Percentiles rank a stretch among this genome's conserved stretches.
Conservation (phyloP, 2,797 vertebrate species). For the Danio choprae region DNA sequence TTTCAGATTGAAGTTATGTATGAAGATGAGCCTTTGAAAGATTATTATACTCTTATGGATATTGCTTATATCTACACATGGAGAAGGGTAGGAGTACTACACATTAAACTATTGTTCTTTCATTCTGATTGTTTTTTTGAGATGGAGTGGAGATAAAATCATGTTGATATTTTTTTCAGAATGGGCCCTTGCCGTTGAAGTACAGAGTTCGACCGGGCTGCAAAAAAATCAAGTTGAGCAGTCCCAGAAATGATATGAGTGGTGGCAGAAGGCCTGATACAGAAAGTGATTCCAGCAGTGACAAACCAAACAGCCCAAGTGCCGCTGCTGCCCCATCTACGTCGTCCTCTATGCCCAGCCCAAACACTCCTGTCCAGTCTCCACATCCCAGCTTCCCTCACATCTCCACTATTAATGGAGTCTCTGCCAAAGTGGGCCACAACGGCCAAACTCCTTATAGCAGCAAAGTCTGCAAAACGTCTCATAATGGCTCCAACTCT, state of each 20-base stretch:
- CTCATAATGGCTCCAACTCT: constrained; percentile 77
- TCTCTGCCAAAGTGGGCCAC: constrained; percentile 71
- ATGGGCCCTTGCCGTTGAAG: constrained; percentile 92
- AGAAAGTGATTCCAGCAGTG: constrained; percentile 94
- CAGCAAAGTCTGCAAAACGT: constrained; percentile 80
- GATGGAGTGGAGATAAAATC: background rate
- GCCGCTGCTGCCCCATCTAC: constrained; percentile 79
- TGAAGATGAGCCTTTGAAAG: constrained; percentile 94
- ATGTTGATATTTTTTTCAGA: constrained; percentile 74
- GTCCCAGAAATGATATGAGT: constrained; percentile 73
- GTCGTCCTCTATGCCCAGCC: constrained; percentile 75
- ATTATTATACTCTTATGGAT: constrained; percentile 99
- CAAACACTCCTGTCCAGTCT: constrained; percentile 60
- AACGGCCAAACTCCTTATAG: constrained; percentile 79
- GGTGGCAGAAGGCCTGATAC: constrained; percentile 76
- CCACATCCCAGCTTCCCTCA: constrained; percentile 70
- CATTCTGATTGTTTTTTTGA: background rate
- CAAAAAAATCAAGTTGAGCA: constrained; percentile 84
- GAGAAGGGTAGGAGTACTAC: constrained; percentile 86
- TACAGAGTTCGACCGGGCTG: constrained; percentile 92
- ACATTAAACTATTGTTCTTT: background rate
- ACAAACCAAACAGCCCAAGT: constrained; percentile 91
- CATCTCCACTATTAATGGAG: constrained; percentile 85
- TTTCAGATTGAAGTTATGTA: constrained; percentile 95
- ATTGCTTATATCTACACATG: constrained; percentile 98